These are phyloP conservation scores for Ooceraea biroi DNA, from an alignment of 1,140 invertebrate genomes.

Conservation along the genomic window DNA sequence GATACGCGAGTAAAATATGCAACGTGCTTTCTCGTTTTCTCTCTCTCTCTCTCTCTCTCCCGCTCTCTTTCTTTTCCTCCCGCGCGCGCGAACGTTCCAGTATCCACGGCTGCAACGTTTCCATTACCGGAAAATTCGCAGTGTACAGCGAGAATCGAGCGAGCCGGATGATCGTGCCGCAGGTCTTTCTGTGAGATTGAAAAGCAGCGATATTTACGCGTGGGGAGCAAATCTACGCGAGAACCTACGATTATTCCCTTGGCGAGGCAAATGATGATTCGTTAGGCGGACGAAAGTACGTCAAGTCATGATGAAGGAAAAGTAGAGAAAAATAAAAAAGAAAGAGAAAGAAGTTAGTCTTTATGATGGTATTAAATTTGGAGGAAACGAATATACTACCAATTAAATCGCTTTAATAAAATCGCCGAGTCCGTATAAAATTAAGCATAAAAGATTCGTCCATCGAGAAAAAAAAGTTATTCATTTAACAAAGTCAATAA, in stretches of 20 bases:
- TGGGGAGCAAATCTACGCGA: neutral
- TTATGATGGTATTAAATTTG: neutral
- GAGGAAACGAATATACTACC: neutral
- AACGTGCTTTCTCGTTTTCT: neutral
- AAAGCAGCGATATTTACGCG: constrained; percentile 34
- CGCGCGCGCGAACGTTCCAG: too few species aligned
- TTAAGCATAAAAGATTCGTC: neutral
- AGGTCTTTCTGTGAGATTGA: constrained; percentile 20
- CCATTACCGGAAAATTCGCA: constrained; percentile 37
- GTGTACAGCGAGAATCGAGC: neutral
- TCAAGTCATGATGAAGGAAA: neutral
- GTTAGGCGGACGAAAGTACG: neutral
- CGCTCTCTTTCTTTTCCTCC: neutral
- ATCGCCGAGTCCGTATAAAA: too few species aligned
- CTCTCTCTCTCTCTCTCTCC: neutral
- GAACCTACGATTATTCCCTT: neutral
- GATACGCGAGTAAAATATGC: constrained; percentile 71
- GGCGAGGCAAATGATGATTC: constrained; percentile 17
- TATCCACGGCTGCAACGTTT: constrained; percentile 26
- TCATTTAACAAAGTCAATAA: neutral
- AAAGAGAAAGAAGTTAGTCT: neutral
- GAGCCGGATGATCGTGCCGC: neutral
- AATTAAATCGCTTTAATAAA: neutral
- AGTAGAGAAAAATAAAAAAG: neutral
- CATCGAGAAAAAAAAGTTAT: neutral